Evolutionary conservation across 2,888 invertebrate species (phyloP), one percentile per base, ranked within the genome.

Genomic region (Stenichneumon culpator): DNA sequence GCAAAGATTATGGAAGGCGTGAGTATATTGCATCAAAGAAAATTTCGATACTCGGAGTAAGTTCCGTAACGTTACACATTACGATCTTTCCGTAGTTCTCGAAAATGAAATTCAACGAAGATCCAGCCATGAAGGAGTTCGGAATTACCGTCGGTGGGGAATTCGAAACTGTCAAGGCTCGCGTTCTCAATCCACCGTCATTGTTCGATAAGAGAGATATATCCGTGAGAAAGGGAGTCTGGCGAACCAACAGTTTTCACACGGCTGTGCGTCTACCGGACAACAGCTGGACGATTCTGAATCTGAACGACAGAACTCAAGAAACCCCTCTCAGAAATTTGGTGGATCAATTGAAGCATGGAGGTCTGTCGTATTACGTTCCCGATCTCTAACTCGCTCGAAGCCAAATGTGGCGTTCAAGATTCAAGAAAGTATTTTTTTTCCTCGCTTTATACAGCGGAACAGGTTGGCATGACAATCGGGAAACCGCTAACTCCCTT

Each of bases 91-190:
- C 32, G 11, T 19, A 79, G 92, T 91, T 94, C 44, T 25, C 69
- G 0, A 81, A 81, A 22, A 93, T 94, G 16, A 84, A 90, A 2
- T 94, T 94, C 81, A 94, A 95, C 83, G 3, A 87, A 0, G 93
- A 95, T 92, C 93, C 95, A 0, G 95, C 95, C 87, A 96, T 98
- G 79, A 95, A 95, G 90, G 96, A 97, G 88, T 99, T 99, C 94
- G 98, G 98, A 0, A 95, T 99, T 81, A 95, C 96, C 4, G 97
- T 99, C 47, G 95, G 95, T 2, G 95, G 95, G 36, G 94, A 96
- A 60, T 98, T 99, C 95, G 96, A 97, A 86, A 95, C 95, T 87
- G 96, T 99, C 0, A 94, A 95, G 0, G 99, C 98, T 0, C 96
- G 98, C 83, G 95, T 99, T 3, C 94, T 99, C 54, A 92, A 95